Evolutionary conservation across 2,797 vertebrate genomes (phyloP), one percentile per base, ranked within the genome.

Genomic region (Leptoclinus maculatus): DNA sequence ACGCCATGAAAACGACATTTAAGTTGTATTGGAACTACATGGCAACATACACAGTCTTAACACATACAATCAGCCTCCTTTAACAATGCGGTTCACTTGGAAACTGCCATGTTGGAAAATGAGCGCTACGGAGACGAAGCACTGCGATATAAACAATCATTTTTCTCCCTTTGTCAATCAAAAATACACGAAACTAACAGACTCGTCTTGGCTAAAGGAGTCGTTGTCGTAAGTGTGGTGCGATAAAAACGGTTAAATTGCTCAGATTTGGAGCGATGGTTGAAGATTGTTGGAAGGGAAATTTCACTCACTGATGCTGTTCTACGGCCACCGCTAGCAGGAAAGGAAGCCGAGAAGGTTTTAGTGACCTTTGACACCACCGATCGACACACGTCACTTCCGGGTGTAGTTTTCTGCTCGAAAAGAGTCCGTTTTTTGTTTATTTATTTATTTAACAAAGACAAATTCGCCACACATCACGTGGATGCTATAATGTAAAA

Each of bases 321-420:
- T 93, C 89, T 87, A 83, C 72, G 84, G 94, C 91, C 90, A 87
- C 92, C 91, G 93, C 88, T 86, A 90, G 77, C 90, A 93, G 86
- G 92, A 96, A 96, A 96, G 95, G 95, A 95, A 95, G 95, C 81
- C 0, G 34, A 11, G 12, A 41, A 8, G 83, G 76, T 53, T 72
- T 83, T 34, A 16, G 13, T 91, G 70, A 95, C 86, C 94, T 92
- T 95, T 95, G 91, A 94, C 95, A 84, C 72, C 29, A 1, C 1
- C 1, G 1, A 3, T 0, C 6, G 0, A 0, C 0, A 0, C 2
- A 80, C 95, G 92, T 94, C 93, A 95, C 76, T 81, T 95, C 95
- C 95, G 86, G 21, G 4, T 21, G 1, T 0, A 1, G 1, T 2
- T 38, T 70, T 59, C 5, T 16, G 51, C 19, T 41, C 8, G 2